Percentiles rank a stretch among this genome's conserved stretches.
phyloP scores from a whole-genome alignment of 1,140 invertebrate species.

The Ips nitidus region DNA sequence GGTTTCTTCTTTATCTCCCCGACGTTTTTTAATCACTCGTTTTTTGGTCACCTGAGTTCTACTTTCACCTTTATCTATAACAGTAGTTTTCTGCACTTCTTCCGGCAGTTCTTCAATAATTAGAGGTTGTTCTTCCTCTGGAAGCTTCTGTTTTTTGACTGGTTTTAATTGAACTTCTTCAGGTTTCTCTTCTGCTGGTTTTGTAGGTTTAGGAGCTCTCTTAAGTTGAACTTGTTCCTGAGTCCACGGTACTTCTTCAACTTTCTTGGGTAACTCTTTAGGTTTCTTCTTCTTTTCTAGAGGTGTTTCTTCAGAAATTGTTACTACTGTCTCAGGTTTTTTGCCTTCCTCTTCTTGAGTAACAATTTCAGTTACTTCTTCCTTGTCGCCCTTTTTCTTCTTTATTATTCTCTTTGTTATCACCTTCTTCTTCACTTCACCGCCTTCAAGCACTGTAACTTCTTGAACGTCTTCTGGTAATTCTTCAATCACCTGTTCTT shows the following conservation, averaged over 20 bases:
- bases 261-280: slow-evolving; percentile 35
- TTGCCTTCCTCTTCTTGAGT: slow-evolving; percentile 46
- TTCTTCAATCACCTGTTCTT: slow-evolving; percentile 47
- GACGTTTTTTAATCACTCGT: slow-evolving; percentile 43
- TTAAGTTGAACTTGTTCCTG: slow-evolving; percentile 43
- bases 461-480: slow-evolving; percentile 53
- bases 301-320: slow-evolving; percentile 30
- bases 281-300: slow-evolving; percentile 37
- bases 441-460: slow-evolving; percentile 39
- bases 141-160: slow-evolving; percentile 41
- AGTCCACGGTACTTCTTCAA: slow-evolving; percentile 45
- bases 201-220: slow-evolving; percentile 34
- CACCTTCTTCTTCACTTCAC: slow-evolving; percentile 40
- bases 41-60: slow-evolving; percentile 46
- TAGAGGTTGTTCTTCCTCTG: slow-evolving; percentile 50
- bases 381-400: slow-evolving; percentile 46
- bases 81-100: slow-evolving; percentile 28
- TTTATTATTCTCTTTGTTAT: slow-evolving; percentile 42
- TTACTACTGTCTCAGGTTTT: slow-evolving; percentile 41
- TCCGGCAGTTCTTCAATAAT: slow-evolving; percentile 50
- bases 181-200: slow-evolving; percentile 48
- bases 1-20: slow-evolving; percentile 44
- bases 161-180: slow-evolving; percentile 48
- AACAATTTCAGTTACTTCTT: slow-evolving; percentile 47
- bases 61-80: slow-evolving; percentile 41